Percentiles rank a stretch among this genome's conserved stretches.
These are phyloP conservation scores for Agonum fuliginosum DNA, from an alignment of 2,888 invertebrate genomes.

Conservation along the genomic window DNA sequence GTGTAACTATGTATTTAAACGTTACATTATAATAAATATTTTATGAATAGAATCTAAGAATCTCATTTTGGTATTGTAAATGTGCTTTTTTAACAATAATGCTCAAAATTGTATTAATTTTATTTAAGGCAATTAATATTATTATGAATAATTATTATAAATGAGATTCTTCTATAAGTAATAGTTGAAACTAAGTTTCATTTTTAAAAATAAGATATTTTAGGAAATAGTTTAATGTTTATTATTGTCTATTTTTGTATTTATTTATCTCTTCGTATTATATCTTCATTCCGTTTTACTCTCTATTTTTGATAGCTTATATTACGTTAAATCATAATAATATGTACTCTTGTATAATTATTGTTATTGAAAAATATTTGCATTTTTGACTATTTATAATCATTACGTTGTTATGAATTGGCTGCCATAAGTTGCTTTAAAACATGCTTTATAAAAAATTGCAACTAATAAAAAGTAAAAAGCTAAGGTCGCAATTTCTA, in stretches of 20 bases:
- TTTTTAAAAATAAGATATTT: constrained; percentile 24
- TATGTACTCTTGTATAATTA: constrained; percentile 22
- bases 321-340: constrained; percentile 37
- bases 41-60: constrained; percentile 26
- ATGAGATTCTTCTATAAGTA: constrained; percentile 23
- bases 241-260: constrained; percentile 27
- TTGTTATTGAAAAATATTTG: constrained; percentile 26
- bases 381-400: constrained; percentile 6
- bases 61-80: constrained; percentile 31
- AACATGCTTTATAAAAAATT: constrained; percentile 15
- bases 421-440: constrained; percentile 33
- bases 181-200: constrained; percentile 16
- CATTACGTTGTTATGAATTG: constrained; percentile 15
- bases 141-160: no score
- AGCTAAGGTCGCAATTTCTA: constrained; percentile 16
- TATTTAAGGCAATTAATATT: neutral
- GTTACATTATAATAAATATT: constrained; percentile 40
- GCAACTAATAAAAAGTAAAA: neutral
- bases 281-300: constrained; percentile 27
- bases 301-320: constrained; percentile 50
- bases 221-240: constrained; percentile 11
- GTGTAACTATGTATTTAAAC: constrained; percentile 38
- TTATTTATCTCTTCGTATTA: constrained; percentile 29
- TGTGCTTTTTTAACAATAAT: constrained; percentile 46
- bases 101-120: constrained; percentile 27